Base-by-base conservation (phyloP, 2,113 vertebrate species). In the Cyanocitta stelleri region DNA sequence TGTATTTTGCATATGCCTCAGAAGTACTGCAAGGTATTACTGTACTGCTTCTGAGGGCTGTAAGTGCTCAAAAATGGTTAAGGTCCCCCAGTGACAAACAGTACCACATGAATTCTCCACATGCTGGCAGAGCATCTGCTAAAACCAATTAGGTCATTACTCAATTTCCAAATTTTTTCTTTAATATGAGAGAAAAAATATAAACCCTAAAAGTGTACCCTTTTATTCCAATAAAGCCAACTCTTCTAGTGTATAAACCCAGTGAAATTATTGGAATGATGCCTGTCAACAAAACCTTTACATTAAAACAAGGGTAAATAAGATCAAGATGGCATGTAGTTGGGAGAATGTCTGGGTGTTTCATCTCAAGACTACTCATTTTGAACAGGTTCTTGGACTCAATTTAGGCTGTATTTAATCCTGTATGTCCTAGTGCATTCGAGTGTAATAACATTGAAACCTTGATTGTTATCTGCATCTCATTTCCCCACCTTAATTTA, bases 401-500 rank as follows among this genome's bases (percentile, higher is more conserved):
- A 43, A 79, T 95, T 92, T 69, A 74, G 55, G 63, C 8, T 87
- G 54, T 58, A 67, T 92, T 86, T 95, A 95, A 94, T 93, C 52
- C 71, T 78, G 15, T 71, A 72, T 78, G 32, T 92, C 81, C 64
- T 93, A 56, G 49, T 30, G 30, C 4, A 2, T 92, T 90, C 23
- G 23, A 52, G 19, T 73, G 19, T 37, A 91, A 89, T 77, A 82
- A 90, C 39, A 41, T 33, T 49, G 84, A 92, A 93, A 87, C 24
- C 54, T 89, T 69, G 79, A 89, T 92, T 90, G 80, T 89, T 96
- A 82, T 92, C 87, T 92, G 85, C 84, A 93, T 95, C 76, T 96
- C 63, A 95, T 94, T 97, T 96, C 18, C 62, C 55, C 68, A 69
- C 73, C 80, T 96, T 96, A 94, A 95, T 95, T 97, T 92, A 89